These are phyloP conservation scores for Cydia amplana DNA, from an alignment of 1,140 invertebrate species.

Conservation along the genomic window DNA sequence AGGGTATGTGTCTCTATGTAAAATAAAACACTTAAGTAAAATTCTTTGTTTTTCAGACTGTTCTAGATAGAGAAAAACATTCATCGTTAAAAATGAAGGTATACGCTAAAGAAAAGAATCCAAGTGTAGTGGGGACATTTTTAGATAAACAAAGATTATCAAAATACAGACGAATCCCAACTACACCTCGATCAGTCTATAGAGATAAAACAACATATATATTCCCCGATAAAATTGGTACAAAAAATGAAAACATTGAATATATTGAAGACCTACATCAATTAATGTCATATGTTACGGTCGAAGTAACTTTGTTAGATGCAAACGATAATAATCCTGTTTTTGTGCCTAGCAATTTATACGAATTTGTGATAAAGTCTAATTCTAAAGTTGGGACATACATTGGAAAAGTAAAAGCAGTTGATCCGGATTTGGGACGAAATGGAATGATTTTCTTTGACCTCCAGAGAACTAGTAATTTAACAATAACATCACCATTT, in stretches of 20 bases:
- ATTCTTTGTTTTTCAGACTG: slow-evolving; percentile 74
- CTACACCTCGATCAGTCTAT: slow-evolving; percentile 43
- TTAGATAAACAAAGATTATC: slow-evolving; percentile 64
- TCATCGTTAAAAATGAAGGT: slow-evolving; percentile 86
- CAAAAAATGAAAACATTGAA: slow-evolving; percentile 68
- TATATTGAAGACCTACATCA: slow-evolving; percentile 66
- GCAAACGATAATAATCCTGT: slow-evolving; percentile 93
- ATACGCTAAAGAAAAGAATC: slow-evolving; percentile 86
- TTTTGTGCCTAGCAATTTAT: slow-evolving; percentile 90
- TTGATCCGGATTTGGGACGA: slow-evolving; percentile 89
- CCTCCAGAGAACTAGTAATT: slow-evolving; percentile 85
- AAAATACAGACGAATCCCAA: slow-evolving; percentile 62
- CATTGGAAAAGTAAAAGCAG: slow-evolving; percentile 87
- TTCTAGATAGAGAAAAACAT: slow-evolving; percentile 89
- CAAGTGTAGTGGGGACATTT: slow-evolving; percentile 80
- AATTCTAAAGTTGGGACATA: slow-evolving; percentile 84
- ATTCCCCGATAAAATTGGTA: slow-evolving; percentile 74
- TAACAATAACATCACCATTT: slow-evolving; percentile 84
- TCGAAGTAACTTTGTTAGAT: slow-evolving; percentile 90
- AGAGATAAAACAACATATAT: slow-evolving; percentile 75
- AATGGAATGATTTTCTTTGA: slow-evolving; percentile 90
- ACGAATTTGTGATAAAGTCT: slow-evolving; percentile 86
- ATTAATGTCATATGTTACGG: slow-evolving; percentile 83
- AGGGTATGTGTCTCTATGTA: background rate
- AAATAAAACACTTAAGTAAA: slow-evolving; percentile 14